These are phyloP conservation scores for Archilochus colubris DNA, from an alignment of 2,113 vertebrate genomes.

Conservation along the genomic window DNA sequence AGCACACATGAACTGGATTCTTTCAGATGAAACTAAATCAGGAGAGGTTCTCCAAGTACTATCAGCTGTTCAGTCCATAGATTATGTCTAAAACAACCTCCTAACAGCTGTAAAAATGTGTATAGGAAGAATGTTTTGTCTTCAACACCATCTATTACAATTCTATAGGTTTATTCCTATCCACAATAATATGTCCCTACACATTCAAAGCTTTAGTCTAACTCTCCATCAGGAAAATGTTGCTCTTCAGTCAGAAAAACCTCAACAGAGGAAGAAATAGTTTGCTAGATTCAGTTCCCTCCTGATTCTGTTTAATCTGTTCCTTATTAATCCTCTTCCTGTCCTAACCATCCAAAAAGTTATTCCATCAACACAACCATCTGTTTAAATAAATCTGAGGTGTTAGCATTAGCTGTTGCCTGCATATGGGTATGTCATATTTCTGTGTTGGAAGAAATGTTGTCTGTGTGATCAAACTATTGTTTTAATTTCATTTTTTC, in stretches of 20 bases:
- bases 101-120: not conserved
- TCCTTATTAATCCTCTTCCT: not conserved
- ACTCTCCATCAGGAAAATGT: not conserved
- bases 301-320: not conserved
- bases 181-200: not conserved
- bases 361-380: not conserved
- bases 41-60: not conserved
- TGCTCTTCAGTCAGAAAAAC: not conserved
- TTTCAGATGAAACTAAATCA: not conserved
- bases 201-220: not conserved
- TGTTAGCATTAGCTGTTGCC: not conserved
- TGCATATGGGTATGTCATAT: not conserved
- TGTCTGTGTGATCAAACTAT: not conserved
- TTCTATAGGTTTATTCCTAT: not conserved
- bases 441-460: not conserved
- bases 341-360: not conserved
- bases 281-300: not conserved
- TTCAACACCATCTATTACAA: not conserved
- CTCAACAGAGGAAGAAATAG: not conserved
- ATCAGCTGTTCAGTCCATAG: not conserved
- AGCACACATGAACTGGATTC: not conserved
- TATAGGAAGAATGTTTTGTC: not conserved
- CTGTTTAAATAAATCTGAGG: not conserved
- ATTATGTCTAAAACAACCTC: not conserved
- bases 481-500: not conserved